A percentile compares a stretch with the other conserved stretches of the same genome.
Evolutionary conservation across 2,888 invertebrate species (phyloP).

Genomic region (Ormyrus labotus): DNA sequence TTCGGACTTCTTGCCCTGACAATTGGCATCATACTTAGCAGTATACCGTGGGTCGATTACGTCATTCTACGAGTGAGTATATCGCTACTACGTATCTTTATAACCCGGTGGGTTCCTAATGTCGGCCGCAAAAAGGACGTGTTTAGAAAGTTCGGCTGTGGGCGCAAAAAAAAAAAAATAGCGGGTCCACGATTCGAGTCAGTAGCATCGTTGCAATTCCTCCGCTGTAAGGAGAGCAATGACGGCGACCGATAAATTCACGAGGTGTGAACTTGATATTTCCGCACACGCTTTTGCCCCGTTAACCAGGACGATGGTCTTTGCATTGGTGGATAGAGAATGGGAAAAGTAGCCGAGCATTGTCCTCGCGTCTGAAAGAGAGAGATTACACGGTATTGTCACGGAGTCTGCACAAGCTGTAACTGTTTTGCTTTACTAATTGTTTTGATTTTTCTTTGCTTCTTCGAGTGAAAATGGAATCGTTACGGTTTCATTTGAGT

Average conservation of each 20-base stretch:
- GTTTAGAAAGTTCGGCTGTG: too few relatives aligned
- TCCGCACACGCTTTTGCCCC: not conserved
- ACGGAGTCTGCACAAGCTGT: too few relatives aligned
- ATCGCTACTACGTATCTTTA: not conserved
- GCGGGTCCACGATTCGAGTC: not conserved
- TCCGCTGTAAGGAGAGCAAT: slow-evolving; percentile 16
- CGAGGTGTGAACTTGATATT: slow-evolving; percentile 55
- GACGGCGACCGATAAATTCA: slow-evolving; percentile 40
- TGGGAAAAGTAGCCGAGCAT: not conserved
- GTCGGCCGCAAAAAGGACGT: too few relatives aligned
- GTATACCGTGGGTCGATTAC: slow-evolving; percentile 92
- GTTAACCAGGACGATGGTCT: not conserved
- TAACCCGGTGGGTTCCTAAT: too few relatives aligned
- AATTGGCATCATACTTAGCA: slow-evolving; percentile 87
- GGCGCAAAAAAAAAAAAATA: not conserved
- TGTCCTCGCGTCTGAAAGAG: not conserved
- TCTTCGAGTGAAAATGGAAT: too few relatives aligned
- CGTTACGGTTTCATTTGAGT: too few relatives aligned
- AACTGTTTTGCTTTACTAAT: too few relatives aligned
- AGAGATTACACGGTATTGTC: not conserved
- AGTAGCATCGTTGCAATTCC: slow-evolving; percentile 11
- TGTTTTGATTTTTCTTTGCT: too few relatives aligned
- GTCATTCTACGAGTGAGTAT: slow-evolving; percentile 86
- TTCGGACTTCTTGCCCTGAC: slow-evolving; percentile 89
- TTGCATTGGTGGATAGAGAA: slow-evolving; percentile 9